phyloP scores from a whole-genome alignment of 2,797 vertebrate genomes.

The Microcaecilia unicolor region DNA sequence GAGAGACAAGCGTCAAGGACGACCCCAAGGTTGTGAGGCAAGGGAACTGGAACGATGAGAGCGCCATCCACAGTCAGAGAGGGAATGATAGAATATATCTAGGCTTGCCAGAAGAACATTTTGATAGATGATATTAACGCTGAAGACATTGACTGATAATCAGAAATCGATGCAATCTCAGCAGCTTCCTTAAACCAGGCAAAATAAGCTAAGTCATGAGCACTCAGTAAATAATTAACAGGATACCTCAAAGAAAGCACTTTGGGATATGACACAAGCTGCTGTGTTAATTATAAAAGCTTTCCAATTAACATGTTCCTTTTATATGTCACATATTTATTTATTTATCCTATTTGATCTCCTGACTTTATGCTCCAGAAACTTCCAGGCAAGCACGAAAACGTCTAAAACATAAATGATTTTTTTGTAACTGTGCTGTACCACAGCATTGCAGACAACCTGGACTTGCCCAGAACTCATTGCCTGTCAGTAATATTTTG shows the following conservation, averaged over 20 bases:
- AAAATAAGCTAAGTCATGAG: not conserved
- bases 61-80: too few species aligned
- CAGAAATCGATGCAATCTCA: not conserved
- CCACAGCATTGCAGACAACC: slow-evolving; percentile 35
- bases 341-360: too few species aligned
- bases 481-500: slow-evolving; percentile 47
- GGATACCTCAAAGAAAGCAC: not conserved
- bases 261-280: not conserved
- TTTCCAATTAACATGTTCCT: slow-evolving; percentile 21
- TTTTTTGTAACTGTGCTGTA: slow-evolving; percentile 43
- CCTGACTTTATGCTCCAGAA: too few species aligned
- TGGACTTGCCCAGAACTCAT: slow-evolving; percentile 48
- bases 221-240: not conserved
- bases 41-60: too few species aligned
- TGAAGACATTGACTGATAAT: not conserved
- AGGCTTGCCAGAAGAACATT: too few species aligned
- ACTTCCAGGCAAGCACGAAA: too few species aligned
- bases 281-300: slow-evolving; percentile 1
- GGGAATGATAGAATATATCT: too few species aligned
- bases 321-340: slow-evolving; percentile 30
- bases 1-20: too few species aligned
- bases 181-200: not conserved
- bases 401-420: too few species aligned
- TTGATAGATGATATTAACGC: not conserved
- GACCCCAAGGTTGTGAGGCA: too few species aligned